These are phyloP conservation scores for Diachrysia chrysitis DNA, from an alignment of 2,888 invertebrate species.

Conservation along the genomic window DNA sequence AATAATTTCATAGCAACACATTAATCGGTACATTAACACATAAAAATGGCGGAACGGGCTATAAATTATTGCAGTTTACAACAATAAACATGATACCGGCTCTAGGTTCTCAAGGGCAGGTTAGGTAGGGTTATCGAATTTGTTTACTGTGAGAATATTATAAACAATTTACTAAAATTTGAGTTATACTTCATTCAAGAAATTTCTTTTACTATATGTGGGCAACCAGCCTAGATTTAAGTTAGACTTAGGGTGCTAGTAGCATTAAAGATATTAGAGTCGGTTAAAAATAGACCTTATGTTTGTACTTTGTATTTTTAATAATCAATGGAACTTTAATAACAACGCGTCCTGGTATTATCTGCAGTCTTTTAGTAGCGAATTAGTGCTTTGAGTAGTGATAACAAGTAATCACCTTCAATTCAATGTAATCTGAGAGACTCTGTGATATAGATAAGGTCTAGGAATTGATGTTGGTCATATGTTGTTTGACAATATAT, in stretches of 20 bases:
- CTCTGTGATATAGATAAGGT: slow-evolving; percentile 42
- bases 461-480: slow-evolving; percentile 19
- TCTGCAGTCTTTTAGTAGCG: slow-evolving; percentile 37
- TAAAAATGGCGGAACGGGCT: slow-evolving; percentile 64
- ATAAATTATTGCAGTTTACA: slow-evolving; percentile 61
- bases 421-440: slow-evolving; percentile 38
- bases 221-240: background rate
- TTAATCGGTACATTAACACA: slow-evolving; percentile 62
- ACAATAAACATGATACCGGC: slow-evolving; percentile 57
- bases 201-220: background rate
- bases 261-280: background rate
- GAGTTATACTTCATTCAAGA: background rate
- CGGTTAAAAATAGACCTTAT: background rate
- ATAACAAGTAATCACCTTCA: slow-evolving; percentile 45
- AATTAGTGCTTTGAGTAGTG: slow-evolving; percentile 40
- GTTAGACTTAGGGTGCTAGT: background rate
- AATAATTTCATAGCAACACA: slow-evolving; percentile 45
- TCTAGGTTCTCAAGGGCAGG: slow-evolving; percentile 63
- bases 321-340: background rate
- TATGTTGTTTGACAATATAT: slow-evolving; percentile 1
- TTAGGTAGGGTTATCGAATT: slow-evolving; percentile 68
- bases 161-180: background rate
- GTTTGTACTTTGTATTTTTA: background rate
- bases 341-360: background rate
- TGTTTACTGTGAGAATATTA: slow-evolving; percentile 52